Conservation (phyloP, 92 coral and sea anemone genomes). For the Bergia puertoricense region DNA sequence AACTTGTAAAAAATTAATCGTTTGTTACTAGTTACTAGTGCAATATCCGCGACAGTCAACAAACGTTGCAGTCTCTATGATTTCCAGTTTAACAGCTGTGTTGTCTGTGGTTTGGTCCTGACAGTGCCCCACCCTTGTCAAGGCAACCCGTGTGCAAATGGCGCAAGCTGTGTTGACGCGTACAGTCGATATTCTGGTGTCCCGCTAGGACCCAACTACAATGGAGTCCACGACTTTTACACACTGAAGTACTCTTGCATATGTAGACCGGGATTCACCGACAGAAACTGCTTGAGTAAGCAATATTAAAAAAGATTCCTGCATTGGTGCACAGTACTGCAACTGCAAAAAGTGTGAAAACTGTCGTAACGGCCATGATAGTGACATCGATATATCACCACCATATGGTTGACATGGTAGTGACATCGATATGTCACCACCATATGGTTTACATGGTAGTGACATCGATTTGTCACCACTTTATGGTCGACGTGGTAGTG, state of each 20-base stretch:
- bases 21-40: background rate
- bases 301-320: background rate
- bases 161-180: constrained; percentile 48
- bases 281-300: constrained; percentile 61
- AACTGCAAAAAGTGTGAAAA: too few species aligned
- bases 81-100: background rate
- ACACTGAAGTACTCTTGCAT: constrained; percentile 32
- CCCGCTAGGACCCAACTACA: background rate
- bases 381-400: too few species aligned
- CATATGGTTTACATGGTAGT: too few species aligned
- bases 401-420: too few species aligned
- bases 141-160: constrained; percentile 50
- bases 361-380: too few species aligned
- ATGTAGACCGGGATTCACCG: constrained; percentile 56
- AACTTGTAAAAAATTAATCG: background rate
- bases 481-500: too few species aligned
- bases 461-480: too few species aligned
- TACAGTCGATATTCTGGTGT: constrained; percentile 12
- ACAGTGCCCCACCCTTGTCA: constrained; percentile 55
- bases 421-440: too few species aligned
- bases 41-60: background rate
- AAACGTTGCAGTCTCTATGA: background rate
- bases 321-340: too few species aligned
- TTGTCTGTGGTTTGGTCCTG: background rate
- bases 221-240: constrained; percentile 27